Base-by-base conservation (phyloP, 2,113 vertebrate species). In the Hiodon tergisus region DNA sequence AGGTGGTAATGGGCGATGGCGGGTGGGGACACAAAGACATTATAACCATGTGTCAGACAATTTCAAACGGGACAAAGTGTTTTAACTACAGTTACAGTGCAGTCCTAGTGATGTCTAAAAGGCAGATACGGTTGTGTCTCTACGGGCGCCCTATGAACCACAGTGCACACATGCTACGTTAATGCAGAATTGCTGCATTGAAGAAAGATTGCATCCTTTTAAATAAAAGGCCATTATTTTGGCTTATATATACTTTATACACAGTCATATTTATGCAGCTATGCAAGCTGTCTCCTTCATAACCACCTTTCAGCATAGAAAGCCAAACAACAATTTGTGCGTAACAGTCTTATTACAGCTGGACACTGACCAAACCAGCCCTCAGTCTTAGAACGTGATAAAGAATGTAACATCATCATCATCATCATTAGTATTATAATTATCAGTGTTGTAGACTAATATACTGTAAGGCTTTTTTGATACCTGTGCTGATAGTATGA, bases 41-140 rank as follows among this genome's bases (percentile, higher is more conserved):
- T 31, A 31, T 31, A 31, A 31, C 31, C 31, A 31, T 31, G 31
- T 31, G 31, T 31, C 31, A 31, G 31, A 31, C 31, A 31, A 31
- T 31, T 31, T 31, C 31, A 31, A 31, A 31, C 55, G 8, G 53
- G 46, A 68, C 13, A 54, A 75, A 66, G 48, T 31, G 31, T 46
- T n/a, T 68, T 75, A 53, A 60, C 13, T n/a, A 65, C 54, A 66
- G 14, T 74, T 54, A 69, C 16, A 71, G 47, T 60, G 59, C 60
- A 60, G 51, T 69, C 8, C 68, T 71, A 73, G 11, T 73, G 66
- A 68, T 48, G 55, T 62, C 47, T 63, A 50, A 65, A 31, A 51
- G 57, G 65, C 46, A 72, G 55, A 48, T 50, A 74, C 6, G 59
- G 9, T 17, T 54, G 52, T 54, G 48, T 67, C 67, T 67, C 62